Conservation (phyloP, 2,797 vertebrate species). For the Chiroxiphia lanceolata region DNA sequence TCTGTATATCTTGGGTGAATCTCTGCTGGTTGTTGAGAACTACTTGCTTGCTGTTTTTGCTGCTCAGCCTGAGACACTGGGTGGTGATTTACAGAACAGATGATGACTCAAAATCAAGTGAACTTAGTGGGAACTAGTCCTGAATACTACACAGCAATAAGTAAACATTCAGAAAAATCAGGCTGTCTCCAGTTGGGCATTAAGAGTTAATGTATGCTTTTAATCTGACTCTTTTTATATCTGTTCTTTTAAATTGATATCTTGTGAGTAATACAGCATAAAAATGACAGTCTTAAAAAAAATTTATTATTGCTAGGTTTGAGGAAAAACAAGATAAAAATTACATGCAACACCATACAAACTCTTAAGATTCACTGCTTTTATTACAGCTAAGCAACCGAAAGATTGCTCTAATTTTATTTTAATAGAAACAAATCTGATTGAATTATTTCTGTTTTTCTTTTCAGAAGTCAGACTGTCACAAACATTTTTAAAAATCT, state of each 20-base stretch:
- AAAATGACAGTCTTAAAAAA: background rate
- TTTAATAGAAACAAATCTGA: background rate
- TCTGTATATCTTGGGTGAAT: background rate
- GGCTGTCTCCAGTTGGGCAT: background rate
- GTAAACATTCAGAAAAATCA: background rate
- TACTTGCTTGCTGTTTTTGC: background rate
- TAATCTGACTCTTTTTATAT: background rate
- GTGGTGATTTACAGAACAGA: background rate
- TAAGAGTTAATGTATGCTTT: conserved; percentile 7
- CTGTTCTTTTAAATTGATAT: background rate
- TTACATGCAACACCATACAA: background rate
- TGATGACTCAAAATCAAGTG: conserved; percentile 8
- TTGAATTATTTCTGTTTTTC: background rate
- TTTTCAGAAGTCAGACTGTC: background rate
- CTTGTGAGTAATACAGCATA: background rate
- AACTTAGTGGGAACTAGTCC: background rate
- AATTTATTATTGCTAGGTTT: background rate
- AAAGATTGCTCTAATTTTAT: background rate
- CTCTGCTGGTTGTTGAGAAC: background rate
- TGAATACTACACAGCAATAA: background rate
- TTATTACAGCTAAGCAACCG: background rate
- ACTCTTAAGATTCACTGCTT: background rate
- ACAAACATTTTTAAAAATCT: background rate
- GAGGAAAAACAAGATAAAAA: conserved; percentile 18
- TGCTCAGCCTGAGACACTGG: background rate